Base-by-base conservation (phyloP, 2,888 invertebrate genomes). In the Synergus japonicus region DNA sequence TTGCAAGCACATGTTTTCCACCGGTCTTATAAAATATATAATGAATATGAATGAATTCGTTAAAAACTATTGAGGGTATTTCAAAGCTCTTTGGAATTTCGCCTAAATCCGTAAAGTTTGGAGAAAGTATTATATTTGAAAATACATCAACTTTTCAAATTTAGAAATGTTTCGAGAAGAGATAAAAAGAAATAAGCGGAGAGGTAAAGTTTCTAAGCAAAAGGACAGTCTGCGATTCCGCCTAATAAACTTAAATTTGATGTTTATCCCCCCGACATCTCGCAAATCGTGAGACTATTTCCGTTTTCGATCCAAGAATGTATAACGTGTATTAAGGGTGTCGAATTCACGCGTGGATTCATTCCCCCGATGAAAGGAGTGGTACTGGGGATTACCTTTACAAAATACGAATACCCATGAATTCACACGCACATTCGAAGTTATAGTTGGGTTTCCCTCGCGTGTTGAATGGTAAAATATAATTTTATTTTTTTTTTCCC, bases 401-500 rank as follows among this genome's bases (percentile, higher is more conserved):
- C 49, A 10, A 73, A 73, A 49, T 37, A 46, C n/a, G 37, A 73
- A 49, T 73, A 54, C 49, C 29, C n/a, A 15, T 54, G 69, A 73
- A 73, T 73, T 54, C 29, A 54, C 49, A 73, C 69, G 29, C 9
- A 60, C 22, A 60, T n/a, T n/a, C n/a, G 2, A 10, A 1, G 29
- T 73, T 49, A n/a, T 73, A n/a, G 60, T 54, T 78, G 37, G 76
- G 65, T 76, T 80, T 82, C 82, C 82, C 84, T 85, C 82, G 76
- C 81, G 76, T 65, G 65, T 76, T 76, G 79, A 77, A 81, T 83
- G 84, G 81, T 81, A 82, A 81, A 84, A 87, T 85, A 88, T 84
- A 86, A 87, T 88, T 88, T 88, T 85, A 86, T 85, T 83, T 82
- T 78, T 77, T 63, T 77, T 63, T 79, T 77, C 81, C 79, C 79